These are phyloP conservation scores for Yponomeuta cagnagella DNA, from an alignment of 2,888 invertebrate species.

Conservation along the genomic window DNA sequence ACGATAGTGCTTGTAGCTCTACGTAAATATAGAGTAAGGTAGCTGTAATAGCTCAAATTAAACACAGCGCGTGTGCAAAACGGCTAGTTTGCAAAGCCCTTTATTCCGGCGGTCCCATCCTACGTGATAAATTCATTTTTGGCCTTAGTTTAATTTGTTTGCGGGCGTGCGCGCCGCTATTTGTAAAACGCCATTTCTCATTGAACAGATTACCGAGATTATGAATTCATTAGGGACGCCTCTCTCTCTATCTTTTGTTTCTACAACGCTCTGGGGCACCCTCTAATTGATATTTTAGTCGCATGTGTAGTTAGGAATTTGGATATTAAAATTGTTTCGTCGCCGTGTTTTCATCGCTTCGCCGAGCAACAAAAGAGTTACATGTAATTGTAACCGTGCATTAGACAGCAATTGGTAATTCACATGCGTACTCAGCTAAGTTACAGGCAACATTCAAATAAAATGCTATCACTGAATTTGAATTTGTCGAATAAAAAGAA, in stretches of 20 bases:
- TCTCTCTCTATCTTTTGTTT: conserved; percentile 64
- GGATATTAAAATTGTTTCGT: neutral
- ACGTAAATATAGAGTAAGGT: no score
- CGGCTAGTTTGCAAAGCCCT: conserved; percentile 46
- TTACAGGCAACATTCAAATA: no score
- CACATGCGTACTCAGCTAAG: no score
- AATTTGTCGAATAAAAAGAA: no score
- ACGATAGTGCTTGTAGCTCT: no score
- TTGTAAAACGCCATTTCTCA: conserved; percentile 70
- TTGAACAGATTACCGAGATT: conserved; percentile 74
- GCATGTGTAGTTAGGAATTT: conserved; percentile 42
- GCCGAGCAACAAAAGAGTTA: neutral
- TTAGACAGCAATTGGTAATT: no score
- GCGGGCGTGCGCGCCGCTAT: conserved; percentile 46
- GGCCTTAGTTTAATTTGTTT: conserved; percentile 72
- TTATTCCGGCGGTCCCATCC: conserved; percentile 29
- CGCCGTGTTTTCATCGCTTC: neutral
- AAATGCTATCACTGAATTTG: no score
- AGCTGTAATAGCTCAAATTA: neutral
- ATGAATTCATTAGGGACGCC: conserved; percentile 71
- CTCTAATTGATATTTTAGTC: conserved; percentile 67
- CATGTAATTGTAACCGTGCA: no score
- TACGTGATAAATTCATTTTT: conserved; percentile 74
- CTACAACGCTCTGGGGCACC: conserved; percentile 33
- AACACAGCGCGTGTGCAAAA: conserved; percentile 18